phyloP scores from a whole-genome alignment of 2,888 invertebrate species.

The Liodrosophila aerea region DNA sequence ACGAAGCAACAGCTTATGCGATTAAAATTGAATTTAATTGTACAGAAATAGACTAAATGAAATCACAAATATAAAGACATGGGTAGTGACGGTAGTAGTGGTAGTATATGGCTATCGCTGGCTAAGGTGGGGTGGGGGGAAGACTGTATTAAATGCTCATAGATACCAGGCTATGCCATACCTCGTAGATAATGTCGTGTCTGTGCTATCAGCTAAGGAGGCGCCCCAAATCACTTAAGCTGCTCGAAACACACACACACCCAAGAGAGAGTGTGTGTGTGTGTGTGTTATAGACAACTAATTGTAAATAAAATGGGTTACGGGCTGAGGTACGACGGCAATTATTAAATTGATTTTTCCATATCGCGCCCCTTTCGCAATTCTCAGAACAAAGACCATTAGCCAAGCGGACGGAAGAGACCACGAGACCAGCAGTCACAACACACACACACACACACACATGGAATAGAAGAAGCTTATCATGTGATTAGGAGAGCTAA shows the following conservation, averaged over 20 bases:
- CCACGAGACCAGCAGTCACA: slow-evolving; percentile 17
- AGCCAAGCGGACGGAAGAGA: slow-evolving; percentile 17
- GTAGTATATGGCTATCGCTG: no score
- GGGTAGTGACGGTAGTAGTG: no score
- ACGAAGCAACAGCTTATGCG: slow-evolving; percentile 69
- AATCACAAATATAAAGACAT: slow-evolving; percentile 25
- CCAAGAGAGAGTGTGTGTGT: not conserved
- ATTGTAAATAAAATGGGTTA: slow-evolving; percentile 69
- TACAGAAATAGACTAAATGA: slow-evolving; percentile 58
- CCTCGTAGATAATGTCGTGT: slow-evolving; percentile 53
- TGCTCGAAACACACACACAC: slow-evolving; percentile 41
- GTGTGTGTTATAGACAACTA: slow-evolving; percentile 54
- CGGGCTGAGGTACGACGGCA: slow-evolving; percentile 15
- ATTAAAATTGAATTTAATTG: slow-evolving; percentile 73
- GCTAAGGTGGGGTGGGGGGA: not conserved
- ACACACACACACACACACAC: not conserved
- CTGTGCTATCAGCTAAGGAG: slow-evolving; percentile 75
- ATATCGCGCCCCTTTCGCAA: slow-evolving; percentile 48
- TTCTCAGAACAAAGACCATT: slow-evolving; percentile 29
- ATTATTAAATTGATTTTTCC: slow-evolving; percentile 73
- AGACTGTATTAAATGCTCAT: slow-evolving; percentile 56
- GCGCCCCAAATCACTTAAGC: slow-evolving; percentile 79
- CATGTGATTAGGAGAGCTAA: slow-evolving; percentile 73
- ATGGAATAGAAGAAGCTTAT: slow-evolving; percentile 44
- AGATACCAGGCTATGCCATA: slow-evolving; percentile 36